These are phyloP conservation scores for Amblyjoppa fuscipennis DNA, from an alignment of 2,888 invertebrate genomes.

Conservation along the genomic window DNA sequence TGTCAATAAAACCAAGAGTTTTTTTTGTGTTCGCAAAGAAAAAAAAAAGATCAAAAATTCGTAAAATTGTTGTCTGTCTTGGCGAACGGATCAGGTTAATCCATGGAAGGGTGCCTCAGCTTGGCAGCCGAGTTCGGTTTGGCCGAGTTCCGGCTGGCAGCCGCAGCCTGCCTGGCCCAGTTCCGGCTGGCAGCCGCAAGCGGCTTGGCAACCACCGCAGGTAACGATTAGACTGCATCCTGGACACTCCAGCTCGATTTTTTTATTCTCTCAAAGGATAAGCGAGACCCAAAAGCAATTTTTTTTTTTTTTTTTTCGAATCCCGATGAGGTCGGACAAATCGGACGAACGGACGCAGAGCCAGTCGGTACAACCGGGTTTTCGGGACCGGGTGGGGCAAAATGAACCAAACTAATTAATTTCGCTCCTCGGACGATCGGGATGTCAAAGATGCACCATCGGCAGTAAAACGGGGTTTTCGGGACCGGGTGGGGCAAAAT, in stretches of 20 bases:
- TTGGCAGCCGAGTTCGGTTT: slow-evolving; percentile 69
- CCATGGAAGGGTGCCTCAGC: slow-evolving; percentile 70
- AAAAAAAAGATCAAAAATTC: slow-evolving; percentile 30
- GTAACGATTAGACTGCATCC: slow-evolving; percentile 17
- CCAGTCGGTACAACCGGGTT: no score
- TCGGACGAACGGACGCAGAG: not conserved
- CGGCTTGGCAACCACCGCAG: slow-evolving; percentile 53
- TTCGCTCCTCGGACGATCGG: no score
- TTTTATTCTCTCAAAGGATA: not conserved
- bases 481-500: no score
- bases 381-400: no score
- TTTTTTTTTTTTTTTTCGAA: no score
- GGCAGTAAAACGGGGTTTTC: no score
- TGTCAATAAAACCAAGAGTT: slow-evolving; percentile 62
- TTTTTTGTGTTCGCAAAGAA: slow-evolving; percentile 9
- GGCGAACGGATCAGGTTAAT: slow-evolving; percentile 70
- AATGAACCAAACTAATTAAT: no score
- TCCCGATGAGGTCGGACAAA: not conserved
- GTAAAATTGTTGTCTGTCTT: slow-evolving; percentile 46
- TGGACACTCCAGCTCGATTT: not conserved
- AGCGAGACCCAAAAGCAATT: not conserved
- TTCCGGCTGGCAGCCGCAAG: slow-evolving; percentile 62
- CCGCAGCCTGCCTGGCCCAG: slow-evolving; percentile 61
- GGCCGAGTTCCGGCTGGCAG: slow-evolving; percentile 69
- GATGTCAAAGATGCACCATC: no score